Evolutionary conservation across 1,140 invertebrate genomes (phyloP), one percentile per base, ranked within the genome.

Genomic region (Trigoniulus corallinus): DNA sequence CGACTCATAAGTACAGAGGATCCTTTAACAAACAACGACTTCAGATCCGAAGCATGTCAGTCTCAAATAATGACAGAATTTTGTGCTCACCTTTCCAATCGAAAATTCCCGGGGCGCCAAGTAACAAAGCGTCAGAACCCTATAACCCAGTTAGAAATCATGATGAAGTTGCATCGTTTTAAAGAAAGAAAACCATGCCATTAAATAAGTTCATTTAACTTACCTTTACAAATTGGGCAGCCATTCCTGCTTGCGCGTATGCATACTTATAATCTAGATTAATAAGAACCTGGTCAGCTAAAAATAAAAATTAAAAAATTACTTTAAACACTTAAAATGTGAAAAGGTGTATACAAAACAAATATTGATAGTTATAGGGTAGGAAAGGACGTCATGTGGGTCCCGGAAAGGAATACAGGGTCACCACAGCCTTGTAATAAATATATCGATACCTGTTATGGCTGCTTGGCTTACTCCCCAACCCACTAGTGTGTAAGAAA

Each of bases 21-120:
- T 7, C 29, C 29, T 34, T 34, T 34, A 34, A 34, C 29, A 34
- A 34, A 34, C 7, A 34, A 34, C n/a, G n/a, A 34, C 7, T 34
- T 34, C 29, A 34, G 29, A 34, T 34, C 15, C 15, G 29, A 34
- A 34, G 15, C 7, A 34, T 34, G 29, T n/a, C n/a, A n/a, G n/a
- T n/a, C n/a, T n/a, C n/a, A 34, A 34, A 34, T 34, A 34, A 7
- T 34, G 15, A 7, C 15, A 34, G 29, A 34, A 7, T 34, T 34
- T 34, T 34, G 15, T 34, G 29, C 29, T 34, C 15, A 57, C 67
- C 67, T 37, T 57, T 59, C 67, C 67, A 69, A 22, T 65, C 59
- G 43, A 60, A 59, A 44, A 66, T 57, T 24, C 67, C 67, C 12
- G 68, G 68, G 20, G 67, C 64, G n/a, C 67, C 67, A 34, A 34